Base-by-base conservation (phyloP, 2,888 invertebrate species). In the Chrysolina americana region DNA sequence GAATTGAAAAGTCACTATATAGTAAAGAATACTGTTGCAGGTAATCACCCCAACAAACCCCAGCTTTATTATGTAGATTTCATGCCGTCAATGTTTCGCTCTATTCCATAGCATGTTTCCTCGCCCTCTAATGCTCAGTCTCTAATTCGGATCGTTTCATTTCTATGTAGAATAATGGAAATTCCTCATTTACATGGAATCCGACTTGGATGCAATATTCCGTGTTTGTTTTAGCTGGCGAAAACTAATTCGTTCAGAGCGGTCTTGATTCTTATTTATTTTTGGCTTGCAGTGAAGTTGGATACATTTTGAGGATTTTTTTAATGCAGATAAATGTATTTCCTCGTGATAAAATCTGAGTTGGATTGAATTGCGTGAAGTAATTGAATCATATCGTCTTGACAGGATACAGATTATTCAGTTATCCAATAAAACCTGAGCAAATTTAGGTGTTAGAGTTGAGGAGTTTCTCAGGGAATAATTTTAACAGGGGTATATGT, bases 121-220 rank as follows among this genome's bases (percentile, higher is more conserved):
- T 59, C 23, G 36, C 36, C 59, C 59, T 28, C 59, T 1, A 28
- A 59, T 36, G 59, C 59, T 36, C 28, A 17, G 59, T 15, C 59
- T 59, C 36, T n/a, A 59, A 59, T 69, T 69, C 68, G 41, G 36
- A 68, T 68, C 53, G 56, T 56, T 56, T 50, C 50, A 69, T 59
- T 69, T 56, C 59, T 41, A 41, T 69, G 59, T 69, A 44, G 68
- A 59, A 44, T 69, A 69, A 69, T 69, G 68, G 68, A 69, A 56
- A 69, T 69, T 59, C 59, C 68, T 69, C 56, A 69, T 69, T 69
- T 59, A 59, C 68, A 69, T 69, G 59, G 59, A 59, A 56, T 69
- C 59, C 56, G 47, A 59, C 59, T 23, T 41, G 62, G 59, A 15
- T 21, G 44, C 17, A 23, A n/a, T 59, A 59, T 59, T 17, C 17